Conservation (phyloP, 2,888 invertebrate genomes). For the Monochamus alternatus region DNA sequence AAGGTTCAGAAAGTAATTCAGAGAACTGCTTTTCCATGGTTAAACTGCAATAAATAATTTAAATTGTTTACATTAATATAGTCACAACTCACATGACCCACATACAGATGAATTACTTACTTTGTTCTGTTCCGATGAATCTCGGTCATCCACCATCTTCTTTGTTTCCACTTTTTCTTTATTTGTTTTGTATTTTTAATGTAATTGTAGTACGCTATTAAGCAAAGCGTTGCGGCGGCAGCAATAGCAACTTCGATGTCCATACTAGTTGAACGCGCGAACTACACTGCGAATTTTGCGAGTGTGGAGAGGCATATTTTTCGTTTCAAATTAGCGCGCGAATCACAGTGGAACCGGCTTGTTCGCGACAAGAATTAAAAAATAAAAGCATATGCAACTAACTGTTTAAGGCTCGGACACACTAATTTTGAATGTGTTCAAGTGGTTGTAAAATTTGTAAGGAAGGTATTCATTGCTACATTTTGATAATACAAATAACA, state of each 20-base stretch:
- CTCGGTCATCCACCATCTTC: slow-evolving; percentile 8
- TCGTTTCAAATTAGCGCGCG: not conserved
- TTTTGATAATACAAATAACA: not conserved
- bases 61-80: not conserved
- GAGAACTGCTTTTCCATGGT: slow-evolving; percentile 6
- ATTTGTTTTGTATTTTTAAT: not conserved
- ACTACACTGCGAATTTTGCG: not conserved
- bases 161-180: not conserved
- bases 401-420: slow-evolving; percentile 20
- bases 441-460: slow-evolving; percentile 17
- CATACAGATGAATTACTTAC: slow-evolving; percentile 9
- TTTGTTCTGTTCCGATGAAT: slow-evolving; percentile 12
- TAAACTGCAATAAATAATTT: slow-evolving; percentile 14
- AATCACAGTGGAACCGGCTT: not conserved
- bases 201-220: not conserved
- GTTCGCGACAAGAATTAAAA: too few relatives aligned
- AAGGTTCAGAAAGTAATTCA: slow-evolving; percentile 13
- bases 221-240: not conserved
- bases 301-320: not conserved
- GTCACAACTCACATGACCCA: not conserved
- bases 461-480: slow-evolving; percentile 26
- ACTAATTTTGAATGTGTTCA: not conserved
- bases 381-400: slow-evolving; percentile 12
- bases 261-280: not conserved
- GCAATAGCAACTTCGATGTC: not conserved